Base-by-base conservation (phyloP, 2,113 vertebrate genomes). In the Scopus umbretta region DNA sequence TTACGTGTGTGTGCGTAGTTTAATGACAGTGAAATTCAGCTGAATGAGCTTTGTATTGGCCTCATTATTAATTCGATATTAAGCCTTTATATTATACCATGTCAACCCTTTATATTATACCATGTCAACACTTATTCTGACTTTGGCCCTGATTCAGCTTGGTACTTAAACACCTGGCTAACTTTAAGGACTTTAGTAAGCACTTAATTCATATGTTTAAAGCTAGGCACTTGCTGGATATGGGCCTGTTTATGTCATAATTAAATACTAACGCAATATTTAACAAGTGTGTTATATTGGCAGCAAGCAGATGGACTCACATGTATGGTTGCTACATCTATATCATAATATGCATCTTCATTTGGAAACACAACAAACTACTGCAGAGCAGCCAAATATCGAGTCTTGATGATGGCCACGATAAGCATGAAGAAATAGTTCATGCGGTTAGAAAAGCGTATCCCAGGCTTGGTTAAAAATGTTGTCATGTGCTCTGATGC, bases 251-350 rank as follows among this genome's bases (percentile, higher is more conserved):
- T 59, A 22, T 71, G 50, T 61, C 55, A 22, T 45, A 71, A 9
- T 75, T 86, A 70, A 73, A 67, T 53, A 27, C 11, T 43, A 45
- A 70, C 50, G 29, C 55, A 80, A 4, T 73, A 67, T 90, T 88
- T 93, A 74, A 86, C 43, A 55, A 73, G 62, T n/a, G 5, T 49
- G 55, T 94, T 80, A 82, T 34, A 45, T 13, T 89, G 95, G 79
- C 95, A 95, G 95, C 15, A 63, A 95, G 88, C 83, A 62, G 71
- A 40, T 94, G 80, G 89, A 75, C 52, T 91, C 58, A 43, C 53
- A 8, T 36, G 45, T 91, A 27, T 67, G 71, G 87, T 70, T 78
- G 22, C 67, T 71, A 32, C 62, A 71, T 92, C 86, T 86, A 4
- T 62, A 66, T 92, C 80, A 81, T 96, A 85, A 92, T 56, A 34